Evolutionary conservation across 2,797 vertebrate genomes (phyloP).

Genomic region (Microcaecilia unicolor): DNA sequence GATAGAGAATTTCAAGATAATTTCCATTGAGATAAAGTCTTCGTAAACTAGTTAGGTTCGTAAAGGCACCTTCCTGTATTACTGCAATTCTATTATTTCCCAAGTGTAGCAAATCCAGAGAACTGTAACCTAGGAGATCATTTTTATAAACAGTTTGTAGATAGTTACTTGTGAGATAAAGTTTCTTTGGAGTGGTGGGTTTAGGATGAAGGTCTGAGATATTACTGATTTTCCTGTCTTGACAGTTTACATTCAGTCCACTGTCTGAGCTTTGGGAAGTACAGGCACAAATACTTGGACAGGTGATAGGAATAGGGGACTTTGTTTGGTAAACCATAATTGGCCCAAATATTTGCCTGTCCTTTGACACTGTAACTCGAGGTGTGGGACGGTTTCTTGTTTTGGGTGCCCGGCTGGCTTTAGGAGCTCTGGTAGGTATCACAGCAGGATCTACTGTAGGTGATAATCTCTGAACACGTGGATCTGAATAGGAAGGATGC

Average conservation of each 20-base stretch:
- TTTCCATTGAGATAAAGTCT: conserved; percentile 94
- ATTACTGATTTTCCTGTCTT: conserved; percentile 87
- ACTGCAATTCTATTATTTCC: conserved; percentile 91
- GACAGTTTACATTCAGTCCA: conserved; percentile 90
- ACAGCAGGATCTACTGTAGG: conserved; percentile 76
- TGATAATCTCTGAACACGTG: conserved; percentile 61
- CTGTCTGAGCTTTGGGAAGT: conserved; percentile 88
- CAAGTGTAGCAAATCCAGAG: conserved; percentile 87
- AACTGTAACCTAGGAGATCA: conserved; percentile 81
- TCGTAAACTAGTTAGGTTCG: conserved; percentile 86
- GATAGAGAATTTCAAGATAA: conserved; percentile 86
- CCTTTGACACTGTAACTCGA: conserved; percentile 75
- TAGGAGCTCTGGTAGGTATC: conserved; percentile 74
- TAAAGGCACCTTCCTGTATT: conserved; percentile 90
- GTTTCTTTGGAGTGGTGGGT: conserved; percentile 90
- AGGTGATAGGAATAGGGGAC: conserved; percentile 82
- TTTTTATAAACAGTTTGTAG: conserved; percentile 79
- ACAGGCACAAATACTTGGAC: conserved; percentile 83
- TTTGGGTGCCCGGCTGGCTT: conserved; percentile 86
- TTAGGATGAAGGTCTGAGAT: conserved; percentile 85
- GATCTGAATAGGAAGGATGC: conserved; percentile 65
- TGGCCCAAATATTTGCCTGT: conserved; percentile 89
- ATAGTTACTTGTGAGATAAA: conserved; percentile 94
- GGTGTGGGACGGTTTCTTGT: conserved; percentile 85
- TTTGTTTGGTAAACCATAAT: conserved; percentile 98